phyloP scores from a whole-genome alignment of 2,797 vertebrate species.

The Cynopterus sphinx region DNA sequence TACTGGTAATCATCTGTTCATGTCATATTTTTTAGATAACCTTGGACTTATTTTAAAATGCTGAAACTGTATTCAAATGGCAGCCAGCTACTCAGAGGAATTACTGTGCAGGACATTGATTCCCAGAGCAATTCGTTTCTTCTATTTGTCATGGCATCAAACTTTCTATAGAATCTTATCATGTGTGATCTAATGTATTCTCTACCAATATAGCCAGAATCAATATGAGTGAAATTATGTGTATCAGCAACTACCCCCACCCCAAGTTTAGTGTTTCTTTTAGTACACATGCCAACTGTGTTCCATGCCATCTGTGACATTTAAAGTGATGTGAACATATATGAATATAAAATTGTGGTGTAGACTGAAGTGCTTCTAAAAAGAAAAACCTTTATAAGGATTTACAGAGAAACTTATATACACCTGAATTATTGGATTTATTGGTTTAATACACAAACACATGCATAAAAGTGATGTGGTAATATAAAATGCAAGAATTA shows the following conservation, averaged over 20 bases:
- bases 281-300: not conserved
- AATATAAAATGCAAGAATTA: not conserved
- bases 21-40: not conserved
- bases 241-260: not conserved
- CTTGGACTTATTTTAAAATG: conserved; percentile 18
- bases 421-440: not conserved
- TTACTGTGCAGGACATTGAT: not conserved
- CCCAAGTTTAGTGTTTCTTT: not conserved
- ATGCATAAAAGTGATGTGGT: not conserved
- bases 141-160: not conserved
- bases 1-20: not conserved
- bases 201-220: not conserved
- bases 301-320: not conserved
- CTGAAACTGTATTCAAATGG: not conserved
- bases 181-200: not conserved
- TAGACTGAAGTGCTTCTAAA: not conserved
- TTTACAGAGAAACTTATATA: not conserved
- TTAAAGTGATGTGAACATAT: not conserved
- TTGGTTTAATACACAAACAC: not conserved
- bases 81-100: not conserved
- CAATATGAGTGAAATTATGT: not conserved
- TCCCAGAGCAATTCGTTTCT: not conserved
- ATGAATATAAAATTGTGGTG: not conserved
- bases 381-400: not conserved
- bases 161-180: not conserved